Base-by-base conservation (phyloP, 2,888 invertebrate species). In the Mayetiola destructor region DNA sequence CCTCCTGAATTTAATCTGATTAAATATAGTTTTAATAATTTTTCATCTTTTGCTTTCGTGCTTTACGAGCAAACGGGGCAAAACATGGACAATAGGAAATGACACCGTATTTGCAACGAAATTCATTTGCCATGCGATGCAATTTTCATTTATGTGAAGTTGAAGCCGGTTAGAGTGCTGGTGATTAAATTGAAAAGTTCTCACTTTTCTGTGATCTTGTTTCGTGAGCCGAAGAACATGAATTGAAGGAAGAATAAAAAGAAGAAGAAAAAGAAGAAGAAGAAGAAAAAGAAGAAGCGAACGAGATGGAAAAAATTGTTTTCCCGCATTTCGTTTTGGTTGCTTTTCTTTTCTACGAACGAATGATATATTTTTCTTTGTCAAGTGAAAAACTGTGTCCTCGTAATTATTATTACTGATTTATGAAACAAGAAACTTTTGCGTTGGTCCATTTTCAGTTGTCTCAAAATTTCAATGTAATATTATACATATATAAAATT, bases 1-100 rank as follows among this genome's bases (percentile, higher is more conserved):
- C 48, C 48, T 48, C 48, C 14, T n/a, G 48, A n/a, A 48, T 48
- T 48, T 48, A 48, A 48, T 48, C 48, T 27, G 48, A 48, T 48
- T 48, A 48, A 48, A 48, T 48, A 27, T 27, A 48, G 14, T n/a
- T 27, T 27, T 27, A n/a, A 48, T 27, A 48, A 27, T 48, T 27
- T 32, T n/a, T n/a, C n/a, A n/a, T n/a, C n/a, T n/a, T n/a, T n/a
- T n/a, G n/a, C n/a, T n/a, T n/a, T n/a, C n/a, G n/a, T n/a, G n/a
- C n/a, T n/a, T n/a, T n/a, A n/a, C n/a, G n/a, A n/a, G 12, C 6
- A 8, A 3, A 23, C 4, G 48, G 27, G 27, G 27, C n/a, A n/a
- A n/a, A n/a, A n/a, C n/a, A n/a, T n/a, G n/a, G 48, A 23, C 27
- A 48, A 48, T 48, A 27, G 6, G 27, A 48, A 48, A 16, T 48